phyloP scores from a whole-genome alignment of 2,888 invertebrate species.

The Merodon equestris region DNA sequence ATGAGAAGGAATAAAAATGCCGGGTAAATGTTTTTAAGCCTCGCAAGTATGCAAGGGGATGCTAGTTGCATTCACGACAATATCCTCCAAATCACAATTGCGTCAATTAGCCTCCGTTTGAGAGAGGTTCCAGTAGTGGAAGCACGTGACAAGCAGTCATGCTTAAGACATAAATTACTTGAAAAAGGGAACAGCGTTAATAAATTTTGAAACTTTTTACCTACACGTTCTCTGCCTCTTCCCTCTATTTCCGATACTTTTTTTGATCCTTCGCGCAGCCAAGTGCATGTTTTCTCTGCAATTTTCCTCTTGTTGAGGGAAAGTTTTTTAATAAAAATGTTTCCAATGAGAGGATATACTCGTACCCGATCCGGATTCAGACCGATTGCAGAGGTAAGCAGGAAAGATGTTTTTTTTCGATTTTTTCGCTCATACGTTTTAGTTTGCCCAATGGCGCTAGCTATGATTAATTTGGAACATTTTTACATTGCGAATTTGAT shows the following conservation, averaged over 20 bases:
- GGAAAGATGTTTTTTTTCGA: constrained; percentile 8
- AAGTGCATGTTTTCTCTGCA: constrained; percentile 49
- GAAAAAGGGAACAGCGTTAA: constrained; percentile 23
- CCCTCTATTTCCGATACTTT: background rate
- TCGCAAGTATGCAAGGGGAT: too few relatives aligned
- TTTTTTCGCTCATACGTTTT: constrained; percentile 13
- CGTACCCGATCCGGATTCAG: constrained; percentile 26
- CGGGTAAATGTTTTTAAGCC: constrained; percentile 18
- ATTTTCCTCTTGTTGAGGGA: constrained; percentile 45
- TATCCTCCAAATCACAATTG: constrained; percentile 49
- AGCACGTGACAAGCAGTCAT: constrained; percentile 48
- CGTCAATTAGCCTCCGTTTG: constrained; percentile 51
- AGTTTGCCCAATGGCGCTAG: constrained; percentile 51
- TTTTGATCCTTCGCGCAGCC: constrained; percentile 1
- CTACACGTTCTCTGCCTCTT: constrained; percentile 13
- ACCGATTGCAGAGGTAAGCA: constrained; percentile 53
- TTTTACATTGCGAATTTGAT: constrained; percentile 54
- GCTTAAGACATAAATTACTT: constrained; percentile 47
- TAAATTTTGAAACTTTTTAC: constrained; percentile 47
- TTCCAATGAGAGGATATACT: constrained; percentile 42
- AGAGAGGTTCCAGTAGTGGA: background rate
- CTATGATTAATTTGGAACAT: constrained; percentile 55
- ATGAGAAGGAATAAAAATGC: constrained; percentile 43
- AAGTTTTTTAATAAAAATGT: constrained; percentile 59
- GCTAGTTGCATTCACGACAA: background rate